These are phyloP conservation scores for Temnothorax nylanderi DNA, from an alignment of 1,140 invertebrate genomes.

Conservation along the genomic window DNA sequence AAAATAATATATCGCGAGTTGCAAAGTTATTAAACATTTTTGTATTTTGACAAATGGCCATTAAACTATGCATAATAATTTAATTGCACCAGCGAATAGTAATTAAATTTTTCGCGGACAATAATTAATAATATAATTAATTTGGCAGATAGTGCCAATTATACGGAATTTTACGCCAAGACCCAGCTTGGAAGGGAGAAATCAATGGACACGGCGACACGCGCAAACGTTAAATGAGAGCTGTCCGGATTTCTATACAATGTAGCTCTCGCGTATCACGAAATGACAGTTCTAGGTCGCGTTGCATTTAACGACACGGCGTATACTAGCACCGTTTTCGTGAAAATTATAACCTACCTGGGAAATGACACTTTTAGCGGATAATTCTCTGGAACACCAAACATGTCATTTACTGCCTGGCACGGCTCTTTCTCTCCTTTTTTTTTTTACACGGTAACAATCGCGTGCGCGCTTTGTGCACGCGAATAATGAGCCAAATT, in stretches of 20 bases:
- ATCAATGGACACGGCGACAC: constrained; percentile 37
- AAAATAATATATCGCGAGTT: not conserved
- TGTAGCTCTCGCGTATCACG: constrained; percentile 34
- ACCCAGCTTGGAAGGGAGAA: constrained; percentile 17
- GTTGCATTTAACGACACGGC: constrained; percentile 30
- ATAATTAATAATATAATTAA: constrained; percentile 2
- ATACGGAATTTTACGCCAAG: not conserved
- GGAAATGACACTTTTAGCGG: constrained; percentile 47
- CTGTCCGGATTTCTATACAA: constrained; percentile 48
- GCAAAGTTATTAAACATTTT: not conserved
- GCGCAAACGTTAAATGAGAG: constrained; percentile 34
- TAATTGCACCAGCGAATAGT: not conserved
- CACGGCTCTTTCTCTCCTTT: not conserved
- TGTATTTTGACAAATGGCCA: not conserved
- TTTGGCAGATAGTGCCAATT: not conserved
- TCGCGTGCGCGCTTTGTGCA: constrained; percentile 13
- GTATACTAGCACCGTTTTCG: constrained; percentile 46
- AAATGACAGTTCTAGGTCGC: constrained; percentile 57
- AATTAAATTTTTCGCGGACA: constrained; percentile 12
- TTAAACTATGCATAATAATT: constrained; percentile 36
- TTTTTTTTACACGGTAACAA: constrained; percentile 1
- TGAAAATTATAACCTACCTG: constrained; percentile 44
- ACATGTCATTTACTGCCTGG: constrained; percentile 20
- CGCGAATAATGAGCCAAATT: constrained; percentile 16
- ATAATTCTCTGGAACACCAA: constrained; percentile 32